phyloP scores from a whole-genome alignment of 2,888 invertebrate genomes.

The Chironomus tentans region DNA sequence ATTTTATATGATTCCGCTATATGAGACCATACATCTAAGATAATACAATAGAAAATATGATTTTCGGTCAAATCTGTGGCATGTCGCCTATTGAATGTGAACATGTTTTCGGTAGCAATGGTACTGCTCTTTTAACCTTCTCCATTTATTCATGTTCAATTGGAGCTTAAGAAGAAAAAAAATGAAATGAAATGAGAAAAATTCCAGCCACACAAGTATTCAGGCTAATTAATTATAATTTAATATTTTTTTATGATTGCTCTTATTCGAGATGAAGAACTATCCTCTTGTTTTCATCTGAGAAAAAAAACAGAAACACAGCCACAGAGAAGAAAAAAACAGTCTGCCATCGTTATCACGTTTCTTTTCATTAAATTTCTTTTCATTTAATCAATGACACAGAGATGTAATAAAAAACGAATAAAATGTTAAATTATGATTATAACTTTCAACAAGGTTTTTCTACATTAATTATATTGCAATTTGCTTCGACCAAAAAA shows the following conservation, averaged over 20 bases:
- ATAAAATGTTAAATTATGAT: background rate
- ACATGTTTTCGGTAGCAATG: background rate
- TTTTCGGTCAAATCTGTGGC: constrained; percentile 4
- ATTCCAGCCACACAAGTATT: background rate
- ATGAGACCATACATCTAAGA: background rate
- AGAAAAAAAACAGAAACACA: too few species aligned
- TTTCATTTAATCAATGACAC: background rate
- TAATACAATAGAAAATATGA: background rate
- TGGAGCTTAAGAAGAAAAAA: background rate
- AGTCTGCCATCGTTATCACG: background rate
- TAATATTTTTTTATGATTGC: background rate
- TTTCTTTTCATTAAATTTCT: background rate
- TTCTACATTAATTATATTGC: background rate
- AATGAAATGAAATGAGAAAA: background rate
- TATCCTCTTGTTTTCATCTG: background rate
- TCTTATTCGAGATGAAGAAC: background rate
- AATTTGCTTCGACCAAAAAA: too few species aligned
- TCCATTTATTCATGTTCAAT: background rate
- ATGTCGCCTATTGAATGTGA: background rate
- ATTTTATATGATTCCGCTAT: background rate
- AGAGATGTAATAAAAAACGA: background rate
- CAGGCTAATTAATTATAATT: background rate
- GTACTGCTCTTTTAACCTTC: background rate
- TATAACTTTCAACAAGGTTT: background rate
- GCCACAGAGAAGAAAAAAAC: too few species aligned